These are phyloP conservation scores for Procambarus clarkii DNA, from an alignment of 1,140 invertebrate species.

Conservation along the genomic window DNA sequence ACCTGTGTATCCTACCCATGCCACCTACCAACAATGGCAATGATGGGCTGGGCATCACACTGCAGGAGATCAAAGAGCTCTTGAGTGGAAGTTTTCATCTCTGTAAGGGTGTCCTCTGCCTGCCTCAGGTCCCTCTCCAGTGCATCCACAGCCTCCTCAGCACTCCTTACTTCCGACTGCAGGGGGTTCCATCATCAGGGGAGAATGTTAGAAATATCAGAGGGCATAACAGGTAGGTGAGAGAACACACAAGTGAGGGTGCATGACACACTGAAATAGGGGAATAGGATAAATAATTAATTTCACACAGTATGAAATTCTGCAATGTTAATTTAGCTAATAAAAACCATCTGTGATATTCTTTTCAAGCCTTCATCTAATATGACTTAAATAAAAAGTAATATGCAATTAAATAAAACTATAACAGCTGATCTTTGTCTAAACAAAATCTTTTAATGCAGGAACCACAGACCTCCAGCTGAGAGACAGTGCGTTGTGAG, in stretches of 20 bases:
- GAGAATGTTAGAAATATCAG: background rate
- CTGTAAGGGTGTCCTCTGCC: conserved; percentile 49
- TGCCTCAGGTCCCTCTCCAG: conserved; percentile 32
- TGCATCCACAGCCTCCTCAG: conserved; percentile 10
- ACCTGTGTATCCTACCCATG: too few species aligned
- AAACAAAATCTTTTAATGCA: too few species aligned
- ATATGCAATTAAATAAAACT: too few species aligned
- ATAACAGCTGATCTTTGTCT: too few species aligned
- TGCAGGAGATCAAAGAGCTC: conserved; percentile 57
- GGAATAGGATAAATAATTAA: background rate
- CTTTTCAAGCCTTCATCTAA: too few species aligned
- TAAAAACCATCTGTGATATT: too few species aligned
- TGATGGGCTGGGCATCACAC: conserved; percentile 52
- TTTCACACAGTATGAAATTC: too few species aligned
- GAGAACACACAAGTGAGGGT: background rate
- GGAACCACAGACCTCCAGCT: conserved; percentile 14
- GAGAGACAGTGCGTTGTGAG: conserved; percentile 44
- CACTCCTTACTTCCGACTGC: conserved; percentile 29
- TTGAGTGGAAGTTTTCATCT: conserved; percentile 59
- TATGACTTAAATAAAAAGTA: too few species aligned
- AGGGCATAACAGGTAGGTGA: background rate
- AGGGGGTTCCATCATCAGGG: too few species aligned
- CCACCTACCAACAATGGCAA: conserved; percentile 57
- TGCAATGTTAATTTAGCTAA: too few species aligned
- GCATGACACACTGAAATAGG: too few species aligned